phyloP scores from a whole-genome alignment of 2,888 invertebrate genomes.

The Eupithecia pulchellata region DNA sequence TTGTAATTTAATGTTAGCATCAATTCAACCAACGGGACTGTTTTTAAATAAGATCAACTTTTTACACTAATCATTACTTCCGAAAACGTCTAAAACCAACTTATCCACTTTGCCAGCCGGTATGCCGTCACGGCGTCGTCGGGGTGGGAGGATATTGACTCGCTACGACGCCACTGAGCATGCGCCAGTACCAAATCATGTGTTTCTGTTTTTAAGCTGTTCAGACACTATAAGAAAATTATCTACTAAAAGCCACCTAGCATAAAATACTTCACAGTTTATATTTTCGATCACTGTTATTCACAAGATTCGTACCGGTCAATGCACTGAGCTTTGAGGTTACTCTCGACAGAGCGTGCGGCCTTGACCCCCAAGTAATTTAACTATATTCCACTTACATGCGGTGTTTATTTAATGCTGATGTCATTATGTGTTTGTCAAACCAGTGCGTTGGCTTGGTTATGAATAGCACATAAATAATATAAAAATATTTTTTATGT shows the following conservation, averaged over 20 bases:
- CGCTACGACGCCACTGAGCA: slow-evolving; percentile 79
- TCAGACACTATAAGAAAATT: slow-evolving; percentile 61
- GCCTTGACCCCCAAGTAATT: slow-evolving; percentile 67
- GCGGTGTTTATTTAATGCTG: slow-evolving; percentile 28
- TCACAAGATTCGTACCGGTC: slow-evolving; percentile 15
- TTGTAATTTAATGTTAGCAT: background rate
- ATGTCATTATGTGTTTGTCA: slow-evolving; percentile 23
- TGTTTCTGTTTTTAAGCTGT: slow-evolving; percentile 79
- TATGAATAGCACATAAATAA: no score
- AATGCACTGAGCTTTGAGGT: slow-evolving; percentile 45
- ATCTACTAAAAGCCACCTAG: slow-evolving; percentile 27
- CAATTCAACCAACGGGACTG: background rate
- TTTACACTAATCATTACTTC: background rate
- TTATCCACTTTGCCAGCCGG: slow-evolving; percentile 57
- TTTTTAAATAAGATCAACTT: background rate
- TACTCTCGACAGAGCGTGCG: slow-evolving; percentile 42
- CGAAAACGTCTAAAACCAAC: slow-evolving; percentile 51
- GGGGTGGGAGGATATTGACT: slow-evolving; percentile 84
- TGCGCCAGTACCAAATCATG: slow-evolving; percentile 78
- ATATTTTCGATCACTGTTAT: background rate
- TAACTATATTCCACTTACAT: slow-evolving; percentile 36
- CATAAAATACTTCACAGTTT: background rate
- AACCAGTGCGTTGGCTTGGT: background rate
- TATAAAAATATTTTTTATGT: no score
- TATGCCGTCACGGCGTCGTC: slow-evolving; percentile 78